These are phyloP conservation scores for Nyctereutes procyonoides DNA, from an alignment of 2,113 vertebrate species.

Conservation along the genomic window DNA sequence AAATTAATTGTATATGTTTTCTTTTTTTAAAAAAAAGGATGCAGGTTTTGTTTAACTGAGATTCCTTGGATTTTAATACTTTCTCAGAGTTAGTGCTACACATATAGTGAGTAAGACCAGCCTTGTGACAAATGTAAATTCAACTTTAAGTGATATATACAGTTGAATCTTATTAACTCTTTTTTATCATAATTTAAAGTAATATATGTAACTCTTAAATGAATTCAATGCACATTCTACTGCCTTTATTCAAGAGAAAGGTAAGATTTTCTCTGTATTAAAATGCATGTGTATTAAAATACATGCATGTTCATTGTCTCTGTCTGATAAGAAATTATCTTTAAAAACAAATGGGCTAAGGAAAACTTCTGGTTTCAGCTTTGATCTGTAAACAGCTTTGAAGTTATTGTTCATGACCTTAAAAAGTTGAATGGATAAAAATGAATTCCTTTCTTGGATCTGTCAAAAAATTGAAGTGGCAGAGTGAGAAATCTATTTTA, in stretches of 20 bases:
- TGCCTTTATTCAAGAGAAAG: neutral
- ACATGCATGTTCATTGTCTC: neutral
- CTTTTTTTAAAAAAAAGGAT: neutral
- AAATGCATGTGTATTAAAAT: neutral
- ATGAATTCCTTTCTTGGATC: neutral
- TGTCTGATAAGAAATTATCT: neutral
- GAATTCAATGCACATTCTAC: neutral
- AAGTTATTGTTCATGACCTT: neutral
- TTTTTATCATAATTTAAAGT: constrained; percentile 13
- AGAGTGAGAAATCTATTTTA: neutral
- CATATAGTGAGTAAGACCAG: neutral
- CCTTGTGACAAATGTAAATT: neutral
- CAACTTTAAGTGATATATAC: neutral
- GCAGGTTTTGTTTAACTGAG: neutral
- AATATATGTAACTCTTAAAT: neutral
- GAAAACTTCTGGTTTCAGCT: neutral
- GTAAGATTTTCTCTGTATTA: neutral
- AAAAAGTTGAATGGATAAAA: neutral
- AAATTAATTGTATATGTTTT: neutral
- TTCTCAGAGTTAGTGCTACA: neutral
- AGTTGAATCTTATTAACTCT: neutral
- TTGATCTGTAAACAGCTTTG: neutral
- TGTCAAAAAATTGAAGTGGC: neutral
- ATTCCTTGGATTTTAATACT: neutral
- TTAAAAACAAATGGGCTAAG: neutral